Conservation (phyloP, 2,888 invertebrate species). For the Patella pellucida region DNA sequence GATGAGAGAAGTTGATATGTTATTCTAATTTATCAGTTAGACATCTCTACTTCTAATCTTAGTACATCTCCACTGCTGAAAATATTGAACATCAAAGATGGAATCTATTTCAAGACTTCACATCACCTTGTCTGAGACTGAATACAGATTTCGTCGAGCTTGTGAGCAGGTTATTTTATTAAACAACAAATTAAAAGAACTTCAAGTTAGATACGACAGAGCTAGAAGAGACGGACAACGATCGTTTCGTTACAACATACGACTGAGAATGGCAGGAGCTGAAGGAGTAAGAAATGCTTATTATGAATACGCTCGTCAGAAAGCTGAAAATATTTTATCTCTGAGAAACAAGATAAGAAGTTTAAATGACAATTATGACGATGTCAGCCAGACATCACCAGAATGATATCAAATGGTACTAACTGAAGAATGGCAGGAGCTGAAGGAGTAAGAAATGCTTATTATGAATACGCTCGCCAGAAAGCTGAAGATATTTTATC, state of each 20-base stretch:
- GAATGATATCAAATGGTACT: too few species aligned
- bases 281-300: too few species aligned
- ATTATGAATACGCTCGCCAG: slow-evolving; percentile 20
- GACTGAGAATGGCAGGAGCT: slow-evolving; percentile 13
- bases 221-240: slow-evolving; percentile 15
- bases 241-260: slow-evolving; percentile 17
- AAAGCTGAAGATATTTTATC: slow-evolving; percentile 16
- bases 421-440: too few species aligned
- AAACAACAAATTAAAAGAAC: slow-evolving; percentile 17
- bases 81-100: background rate
- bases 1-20: too few species aligned
- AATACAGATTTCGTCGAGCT: slow-evolving; percentile 14
- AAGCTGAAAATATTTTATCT: too few species aligned
- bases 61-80: too few species aligned
- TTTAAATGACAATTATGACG: too few species aligned
- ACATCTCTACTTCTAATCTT: too few species aligned
- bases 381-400: too few species aligned
- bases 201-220: slow-evolving; percentile 18
- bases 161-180: slow-evolving; percentile 19
- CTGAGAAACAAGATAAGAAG: too few species aligned
- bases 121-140: slow-evolving; percentile 13
- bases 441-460: slow-evolving; percentile 23
- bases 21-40: too few species aligned
- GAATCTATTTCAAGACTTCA: background rate
- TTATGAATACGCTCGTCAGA: too few species aligned